Evolutionary conservation across 1,140 invertebrate genomes (phyloP), one percentile per base, ranked within the genome.

Genomic region (Drosophila nebulosa): DNA sequence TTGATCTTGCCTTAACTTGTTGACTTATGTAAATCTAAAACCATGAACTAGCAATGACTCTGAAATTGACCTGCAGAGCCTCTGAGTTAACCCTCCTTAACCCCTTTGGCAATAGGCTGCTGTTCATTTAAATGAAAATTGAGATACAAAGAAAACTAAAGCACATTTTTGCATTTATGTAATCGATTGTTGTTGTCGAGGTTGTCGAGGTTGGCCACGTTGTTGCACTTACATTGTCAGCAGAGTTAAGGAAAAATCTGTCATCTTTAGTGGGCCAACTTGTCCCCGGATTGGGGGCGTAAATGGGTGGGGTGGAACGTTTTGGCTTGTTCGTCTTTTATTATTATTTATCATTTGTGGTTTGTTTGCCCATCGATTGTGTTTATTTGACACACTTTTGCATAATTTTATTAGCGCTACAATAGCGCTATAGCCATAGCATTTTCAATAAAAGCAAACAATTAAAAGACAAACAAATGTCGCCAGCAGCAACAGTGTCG

Each of bases 331-430:
- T 16, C 14, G 4, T 16, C 14, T 42, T 42, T 42, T 42, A 42
- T 42, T 42, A 42, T 42, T 42, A 14, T 14, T 52, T 14, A 26
- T 7, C 12, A 26, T 52, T 21, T 24, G 24, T 56, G 42, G 35
- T 51, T 27, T 22, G 55, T 18, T 32, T 26, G 42, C 32, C 60
- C 35, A 69, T 75, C 52, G 64, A 69, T 66, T 68, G 64, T 27
- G 60, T 27, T 39, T 61, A 14, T 61, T 21, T 61, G 59, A 42
- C 72, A 69, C 36, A 42, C 72, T 42, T 76, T 76, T 75, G 74
- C 74, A 76, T 76, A 60, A 76, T 76, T 76, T 76, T 75, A 76
- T 76, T 76, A 62, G 60, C 56, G 36, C 36, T 55, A 50, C 58
- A 75, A 64, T 36, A 24, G 46, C 46, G 18, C 30, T 32, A 32